These are phyloP conservation scores for Drosophila aff. DNA, from an alignment of 1,140 invertebrate species.

Conservation along the genomic window DNA sequence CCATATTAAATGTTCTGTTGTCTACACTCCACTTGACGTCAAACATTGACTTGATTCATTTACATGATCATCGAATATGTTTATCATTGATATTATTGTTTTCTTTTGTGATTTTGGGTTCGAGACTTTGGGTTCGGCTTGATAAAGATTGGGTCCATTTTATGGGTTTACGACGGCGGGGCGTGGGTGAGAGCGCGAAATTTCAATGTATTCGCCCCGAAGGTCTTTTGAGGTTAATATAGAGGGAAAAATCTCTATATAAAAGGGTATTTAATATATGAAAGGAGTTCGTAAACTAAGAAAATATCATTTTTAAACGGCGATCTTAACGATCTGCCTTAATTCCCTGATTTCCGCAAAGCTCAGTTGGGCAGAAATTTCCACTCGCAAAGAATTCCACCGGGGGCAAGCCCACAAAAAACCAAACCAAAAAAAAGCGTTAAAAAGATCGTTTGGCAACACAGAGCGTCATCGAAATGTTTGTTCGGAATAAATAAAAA, in stretches of 20 bases:
- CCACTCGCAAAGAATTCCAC: constrained; percentile 52
- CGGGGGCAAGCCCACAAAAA: constrained; percentile 63
- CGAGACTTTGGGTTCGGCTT: constrained; percentile 23
- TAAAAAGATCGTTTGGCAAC: constrained; percentile 51
- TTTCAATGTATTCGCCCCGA: not conserved
- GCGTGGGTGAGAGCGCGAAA: constrained; percentile 22
- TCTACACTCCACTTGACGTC: constrained; percentile 69
- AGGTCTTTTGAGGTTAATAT: not conserved
- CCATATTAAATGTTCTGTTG: constrained; percentile 79
- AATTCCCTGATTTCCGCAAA: constrained; percentile 1
- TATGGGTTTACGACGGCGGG: constrained; percentile 4
- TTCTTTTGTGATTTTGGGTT: constrained; percentile 28
- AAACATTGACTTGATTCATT: constrained; percentile 64
- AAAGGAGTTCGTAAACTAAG: not conserved
- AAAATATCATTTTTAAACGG: no score
- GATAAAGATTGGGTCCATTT: constrained; percentile 44
- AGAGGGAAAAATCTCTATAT: not conserved
- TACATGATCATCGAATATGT: constrained; percentile 68
- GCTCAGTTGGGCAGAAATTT: constrained; percentile 58
- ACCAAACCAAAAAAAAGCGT: constrained; percentile 28
- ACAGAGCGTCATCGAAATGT: constrained; percentile 74
- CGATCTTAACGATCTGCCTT: no score
- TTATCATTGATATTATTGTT: constrained; percentile 21
- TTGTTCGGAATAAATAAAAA: constrained; percentile 73
- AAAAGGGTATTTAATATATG: no score